Evolutionary conservation across 2,888 invertebrate species (phyloP), one percentile per base, ranked within the genome.

Genomic region (Heliconius sara): DNA sequence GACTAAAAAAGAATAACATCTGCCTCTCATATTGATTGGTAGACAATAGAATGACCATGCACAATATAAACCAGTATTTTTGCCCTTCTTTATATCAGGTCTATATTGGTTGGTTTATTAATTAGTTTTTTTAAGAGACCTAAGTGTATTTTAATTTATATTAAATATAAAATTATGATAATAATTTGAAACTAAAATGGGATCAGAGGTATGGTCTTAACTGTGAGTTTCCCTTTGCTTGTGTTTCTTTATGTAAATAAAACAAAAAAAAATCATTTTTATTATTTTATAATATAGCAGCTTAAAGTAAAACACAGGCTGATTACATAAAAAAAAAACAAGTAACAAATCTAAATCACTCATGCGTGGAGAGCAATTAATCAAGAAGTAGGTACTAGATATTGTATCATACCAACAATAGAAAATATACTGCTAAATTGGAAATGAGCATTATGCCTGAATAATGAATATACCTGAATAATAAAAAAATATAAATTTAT

Each of bases 41-140:
- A 81, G 63, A 30, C 68, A 78, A 71, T 39, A 73, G 63, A 60
- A 68, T 71, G 68, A 65, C 22, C 68, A 70, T 73, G 34, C 63
- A 72, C 72, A 78, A 76, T 76, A 60, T 12, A 72, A 80, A 82
- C 82, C 74, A 52, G 82, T 82, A 70, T 65, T 75, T 77, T 57
- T 60, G 60, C 43, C 76, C 81, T 39, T 63, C 74, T 43, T 60
- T 57, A 76, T 76, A 67, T 72, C 39, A 71, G 57, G 66, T 47
- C 60, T 39, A 30, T 47, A 75, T 81, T 71, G 34, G 0, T 43
- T 43, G 19, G 27, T 74, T 65, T 19, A 65, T 65, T 65, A 30
- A 57, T 72, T 3, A 27, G 13, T 65, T 39, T 43, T 60, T 9
- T 65, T 39, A 9, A 52, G 22, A 27, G 25, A 72, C 12, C 27